Evolutionary conservation across 2,888 invertebrate genomes (phyloP), one percentile per base, ranked within the genome.

Genomic region (Eupelmus urozonus): DNA sequence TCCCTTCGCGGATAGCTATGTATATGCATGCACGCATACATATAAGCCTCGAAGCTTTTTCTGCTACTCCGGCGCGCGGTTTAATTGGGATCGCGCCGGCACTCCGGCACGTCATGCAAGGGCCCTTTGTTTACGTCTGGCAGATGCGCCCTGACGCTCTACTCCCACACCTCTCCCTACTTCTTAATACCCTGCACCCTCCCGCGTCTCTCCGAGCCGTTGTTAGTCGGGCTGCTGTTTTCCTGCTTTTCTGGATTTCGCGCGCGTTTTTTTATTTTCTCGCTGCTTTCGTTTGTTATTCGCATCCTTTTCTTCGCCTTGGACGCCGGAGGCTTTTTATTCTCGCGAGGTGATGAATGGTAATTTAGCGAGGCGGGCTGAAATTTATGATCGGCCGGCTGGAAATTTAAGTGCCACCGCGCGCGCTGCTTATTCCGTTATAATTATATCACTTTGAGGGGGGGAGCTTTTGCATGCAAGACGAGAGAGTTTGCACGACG

Each of bases 71-170:
- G n/a, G 34, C 34, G 34, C 16, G 27, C 18, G 25, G 23, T 71
- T 62, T 71, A 71, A 62, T 71, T 71, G 71, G 60, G 62, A 71
- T 62, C 45, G n/a, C 62, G 34, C 4, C 25, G 60, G 66, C 66
- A 59, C 62, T 20, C 4, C 25, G 60, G 66, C 66, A 59, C 25
- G 59, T 67, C 66, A 23, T 18, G 49, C 13, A 5, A 51, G 27
- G 9, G n/a, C 2, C 20, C 55, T 66, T 66, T 66, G 66, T 59
- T 66, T 45, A 70, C 63, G 45, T 25, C 5, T 49, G 34, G 13
- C 2, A 49, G 49, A 49, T 4, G 20, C 18, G 60, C 60, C 9
- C 3, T 34, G 9, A 34, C 9, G 34, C 9, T 3, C 9, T 18
- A 16, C 7, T 13, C 23, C 34, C 34, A 34, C 34, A 34, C 34